Percentiles rank a stretch among this genome's conserved stretches.
phyloP scores from a whole-genome alignment of 1,140 invertebrate genomes.

The Cryptotermes secundus region DNA sequence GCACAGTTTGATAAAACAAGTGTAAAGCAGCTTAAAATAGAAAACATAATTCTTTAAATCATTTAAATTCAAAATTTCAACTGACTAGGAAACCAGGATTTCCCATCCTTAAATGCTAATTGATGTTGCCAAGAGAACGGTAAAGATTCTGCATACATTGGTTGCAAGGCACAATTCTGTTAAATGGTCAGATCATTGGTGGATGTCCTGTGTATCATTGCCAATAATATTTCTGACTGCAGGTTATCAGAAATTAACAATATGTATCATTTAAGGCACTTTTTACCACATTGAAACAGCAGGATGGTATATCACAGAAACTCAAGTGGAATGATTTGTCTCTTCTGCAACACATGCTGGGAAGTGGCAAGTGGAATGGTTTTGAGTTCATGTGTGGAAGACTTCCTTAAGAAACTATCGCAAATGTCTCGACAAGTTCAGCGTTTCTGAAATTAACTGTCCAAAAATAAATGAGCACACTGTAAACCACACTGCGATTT shows the following conservation, averaged over 20 bases:
- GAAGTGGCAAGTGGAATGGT: neutral
- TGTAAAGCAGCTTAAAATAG: too few relatives aligned
- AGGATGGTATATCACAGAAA: slow-evolving; percentile 19
- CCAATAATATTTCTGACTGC: neutral
- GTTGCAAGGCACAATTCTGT: neutral
- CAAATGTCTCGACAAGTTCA: neutral
- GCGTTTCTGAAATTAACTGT: neutral
- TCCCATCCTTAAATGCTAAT: too few relatives aligned
- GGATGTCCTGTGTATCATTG: neutral
- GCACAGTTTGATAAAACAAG: too few relatives aligned
- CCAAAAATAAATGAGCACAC: neutral
- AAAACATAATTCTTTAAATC: too few relatives aligned
- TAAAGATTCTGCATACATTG: too few relatives aligned
- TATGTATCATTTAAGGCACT: slow-evolving; percentile 13
- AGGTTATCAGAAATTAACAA: neutral
- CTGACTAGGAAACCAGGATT: too few relatives aligned
- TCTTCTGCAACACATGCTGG: neutral
- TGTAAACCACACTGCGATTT: neutral
- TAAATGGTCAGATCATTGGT: neutral
- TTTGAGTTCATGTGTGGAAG: neutral
- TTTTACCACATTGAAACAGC: slow-evolving; percentile 15
- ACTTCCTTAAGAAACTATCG: neutral
- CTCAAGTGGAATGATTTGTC: neutral
- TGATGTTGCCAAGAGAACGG: too few relatives aligned
- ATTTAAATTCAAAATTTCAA: too few relatives aligned